Conservation (phyloP, 2,888 invertebrate genomes). For the Sesamia inferens region DNA sequence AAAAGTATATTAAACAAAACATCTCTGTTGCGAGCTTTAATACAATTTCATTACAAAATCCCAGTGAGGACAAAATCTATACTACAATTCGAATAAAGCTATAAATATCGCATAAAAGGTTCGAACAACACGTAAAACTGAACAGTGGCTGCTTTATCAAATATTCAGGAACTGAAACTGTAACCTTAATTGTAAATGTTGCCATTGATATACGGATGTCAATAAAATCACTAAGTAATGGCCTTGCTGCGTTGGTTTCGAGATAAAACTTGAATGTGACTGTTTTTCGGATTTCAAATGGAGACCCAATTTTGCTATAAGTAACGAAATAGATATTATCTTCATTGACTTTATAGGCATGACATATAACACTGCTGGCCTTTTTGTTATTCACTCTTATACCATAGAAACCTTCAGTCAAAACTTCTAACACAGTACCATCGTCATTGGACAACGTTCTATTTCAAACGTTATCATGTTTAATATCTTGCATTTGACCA, state of each 20-base stretch:
- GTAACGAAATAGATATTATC: neutral
- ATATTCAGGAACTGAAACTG: slow-evolving; percentile 66
- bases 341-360: neutral
- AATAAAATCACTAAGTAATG: slow-evolving; percentile 52
- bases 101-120: slow-evolving; percentile 72
- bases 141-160: slow-evolving; percentile 68
- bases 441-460: slow-evolving; percentile 10
- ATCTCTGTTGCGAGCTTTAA: slow-evolving; percentile 29
- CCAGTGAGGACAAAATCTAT: slow-evolving; percentile 64
- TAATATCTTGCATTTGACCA: slow-evolving; percentile 53
- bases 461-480: slow-evolving; percentile 29
- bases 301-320: slow-evolving; percentile 14
- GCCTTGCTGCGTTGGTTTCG: slow-evolving; percentile 37
- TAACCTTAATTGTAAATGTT: slow-evolving; percentile 62
- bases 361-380: neutral
- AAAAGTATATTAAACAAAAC: slow-evolving; percentile 35
- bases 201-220: slow-evolving; percentile 49
- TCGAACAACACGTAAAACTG: slow-evolving; percentile 71
- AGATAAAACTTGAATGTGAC: slow-evolving; percentile 36
- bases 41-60: slow-evolving; percentile 45
- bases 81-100: slow-evolving; percentile 67
- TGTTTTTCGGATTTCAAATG: slow-evolving; percentile 18
- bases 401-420: neutral
- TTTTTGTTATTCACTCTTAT: neutral
- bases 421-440: neutral